Evolutionary conservation across 2,113 vertebrate genomes (phyloP).

Genomic region (Channa maculata): DNA sequence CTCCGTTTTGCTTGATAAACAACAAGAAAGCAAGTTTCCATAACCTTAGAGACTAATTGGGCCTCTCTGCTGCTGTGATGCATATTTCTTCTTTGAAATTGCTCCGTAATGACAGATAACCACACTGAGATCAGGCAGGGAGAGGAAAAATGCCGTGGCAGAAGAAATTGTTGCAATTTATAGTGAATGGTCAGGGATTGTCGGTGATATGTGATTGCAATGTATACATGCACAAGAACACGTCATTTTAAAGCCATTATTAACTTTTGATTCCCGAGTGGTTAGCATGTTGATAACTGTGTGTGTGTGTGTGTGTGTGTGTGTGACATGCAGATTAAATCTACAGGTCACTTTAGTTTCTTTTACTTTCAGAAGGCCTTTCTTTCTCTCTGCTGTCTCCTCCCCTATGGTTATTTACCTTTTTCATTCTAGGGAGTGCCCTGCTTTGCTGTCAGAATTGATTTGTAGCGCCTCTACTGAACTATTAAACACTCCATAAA

Average conservation of each 20-base stretch:
- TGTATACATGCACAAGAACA: conserved; percentile 9
- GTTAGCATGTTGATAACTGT: conserved; percentile 28
- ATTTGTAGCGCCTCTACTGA: conserved; percentile 36
- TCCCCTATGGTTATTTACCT: conserved; percentile 33
- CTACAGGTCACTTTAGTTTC: conserved; percentile 30
- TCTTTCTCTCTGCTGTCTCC: not conserved
- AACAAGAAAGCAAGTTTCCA: conserved; percentile 43
- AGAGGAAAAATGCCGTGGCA: conserved; percentile 27
- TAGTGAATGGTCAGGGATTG: conserved; percentile 36
- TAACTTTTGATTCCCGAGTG: conserved; percentile 46
- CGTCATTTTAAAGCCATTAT: conserved; percentile 29
- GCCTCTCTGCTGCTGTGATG: conserved; percentile 22
- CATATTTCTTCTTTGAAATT: conserved; percentile 33
- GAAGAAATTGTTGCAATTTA: conserved; percentile 37
- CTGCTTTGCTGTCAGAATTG: conserved; percentile 39
- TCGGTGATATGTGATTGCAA: conserved; percentile 59
- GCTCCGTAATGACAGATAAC: conserved; percentile 63
- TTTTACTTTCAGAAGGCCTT: conserved; percentile 6
- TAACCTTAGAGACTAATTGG: conserved; percentile 34
- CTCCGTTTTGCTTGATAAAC: conserved; percentile 19
- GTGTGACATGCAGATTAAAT: conserved; percentile 2
- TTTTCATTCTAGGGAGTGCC: conserved; percentile 47
- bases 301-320: not conserved
- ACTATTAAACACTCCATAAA: conserved; percentile 18
- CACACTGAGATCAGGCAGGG: conserved; percentile 6